phyloP scores from a whole-genome alignment of 2,888 invertebrate species.

The Leptopilina syphax region DNA sequence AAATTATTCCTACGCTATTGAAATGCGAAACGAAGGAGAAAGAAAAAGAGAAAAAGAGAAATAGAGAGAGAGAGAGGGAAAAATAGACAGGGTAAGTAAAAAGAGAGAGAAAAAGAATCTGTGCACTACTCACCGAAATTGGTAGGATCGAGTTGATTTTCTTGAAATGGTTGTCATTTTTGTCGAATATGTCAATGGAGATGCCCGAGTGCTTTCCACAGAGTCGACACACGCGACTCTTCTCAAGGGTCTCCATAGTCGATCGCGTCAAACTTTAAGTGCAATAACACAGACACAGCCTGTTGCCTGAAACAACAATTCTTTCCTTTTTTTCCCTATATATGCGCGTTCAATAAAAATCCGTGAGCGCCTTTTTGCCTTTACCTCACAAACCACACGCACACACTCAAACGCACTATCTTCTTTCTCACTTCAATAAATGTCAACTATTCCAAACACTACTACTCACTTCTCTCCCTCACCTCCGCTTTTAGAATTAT shows the following conservation, averaged over 20 bases:
- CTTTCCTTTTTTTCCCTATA: too few species aligned
- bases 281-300: neutral
- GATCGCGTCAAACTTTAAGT: slow-evolving; percentile 41
- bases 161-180: slow-evolving; percentile 67
- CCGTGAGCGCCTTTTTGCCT: too few species aligned
- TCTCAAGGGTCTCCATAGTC: slow-evolving; percentile 72
- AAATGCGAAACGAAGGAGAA: neutral
- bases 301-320: neutral
- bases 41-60: neutral
- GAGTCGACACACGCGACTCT: slow-evolving; percentile 71
- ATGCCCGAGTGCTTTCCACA: slow-evolving; percentile 72
- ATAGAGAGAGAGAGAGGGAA: neutral
- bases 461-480: too few species aligned
- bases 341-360: too few species aligned
- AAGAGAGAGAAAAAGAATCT: too few species aligned
- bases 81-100: too few species aligned
- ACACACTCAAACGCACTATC: too few species aligned
- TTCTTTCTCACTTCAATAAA: too few species aligned
- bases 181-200: slow-evolving; percentile 71
- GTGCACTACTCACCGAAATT: slow-evolving; percentile 67
- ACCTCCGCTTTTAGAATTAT: too few species aligned
- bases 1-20: too few species aligned
- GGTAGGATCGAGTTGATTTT: slow-evolving; percentile 73
- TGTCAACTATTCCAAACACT: too few species aligned
- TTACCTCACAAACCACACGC: too few species aligned